phyloP scores from a whole-genome alignment of 2,797 vertebrate species.

The Streptopelia turtur region DNA sequence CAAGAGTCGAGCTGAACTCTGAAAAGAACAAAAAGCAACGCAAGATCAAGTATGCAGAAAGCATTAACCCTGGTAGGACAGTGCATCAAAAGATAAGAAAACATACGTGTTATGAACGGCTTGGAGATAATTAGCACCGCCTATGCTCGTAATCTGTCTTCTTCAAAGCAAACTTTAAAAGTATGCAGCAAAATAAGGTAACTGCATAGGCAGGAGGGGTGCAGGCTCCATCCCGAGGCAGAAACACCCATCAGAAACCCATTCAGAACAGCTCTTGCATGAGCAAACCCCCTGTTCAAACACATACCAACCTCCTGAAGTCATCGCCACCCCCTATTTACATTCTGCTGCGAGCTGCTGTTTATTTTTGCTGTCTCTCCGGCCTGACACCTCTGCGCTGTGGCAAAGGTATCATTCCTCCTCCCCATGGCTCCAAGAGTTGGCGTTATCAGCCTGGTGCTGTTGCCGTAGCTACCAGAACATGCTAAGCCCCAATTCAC shows the following conservation, averaged over 20 bases:
- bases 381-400: neutral
- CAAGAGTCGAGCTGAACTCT: neutral
- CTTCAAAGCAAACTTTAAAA: neutral
- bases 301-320: slow-evolving; percentile 45
- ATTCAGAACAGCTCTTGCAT: neutral
- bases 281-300: slow-evolving; percentile 33
- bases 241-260: neutral
- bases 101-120: fast-evolving
- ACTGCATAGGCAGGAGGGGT: neutral
- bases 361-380: slow-evolving; percentile 12
- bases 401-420: slow-evolving; percentile 3
- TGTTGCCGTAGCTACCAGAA: slow-evolving; percentile 21
- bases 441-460: neutral
- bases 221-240: neutral
- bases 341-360: neutral
- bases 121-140: neutral
- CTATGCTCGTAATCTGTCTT: neutral
- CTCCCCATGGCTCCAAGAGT: slow-evolving; percentile 30
- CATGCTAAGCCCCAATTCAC: neutral
- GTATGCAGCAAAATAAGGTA: neutral
- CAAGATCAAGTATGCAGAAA: neutral
- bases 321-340: neutral
- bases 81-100: neutral
- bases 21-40: neutral
- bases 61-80: neutral